Percentiles rank a stretch among this genome's conserved stretches.
Conservation (phyloP, 2,113 vertebrate genomes). For the Tetrao urogallus region DNA sequence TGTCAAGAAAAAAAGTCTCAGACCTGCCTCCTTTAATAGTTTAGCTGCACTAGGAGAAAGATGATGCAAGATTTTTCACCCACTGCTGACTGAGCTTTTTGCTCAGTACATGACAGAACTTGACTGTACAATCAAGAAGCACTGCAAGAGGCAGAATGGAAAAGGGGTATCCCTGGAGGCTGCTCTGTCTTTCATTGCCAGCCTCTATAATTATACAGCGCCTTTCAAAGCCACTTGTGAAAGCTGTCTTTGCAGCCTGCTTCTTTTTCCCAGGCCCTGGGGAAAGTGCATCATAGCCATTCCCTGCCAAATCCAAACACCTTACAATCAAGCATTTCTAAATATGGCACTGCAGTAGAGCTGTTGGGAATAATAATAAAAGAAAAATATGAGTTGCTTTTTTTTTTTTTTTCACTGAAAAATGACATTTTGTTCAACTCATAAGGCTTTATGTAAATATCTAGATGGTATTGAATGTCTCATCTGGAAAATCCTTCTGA, state of each 20-base stretch:
- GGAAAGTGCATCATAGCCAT: conserved; percentile 42
- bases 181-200: conserved; percentile 47
- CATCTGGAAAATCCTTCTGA: not conserved
- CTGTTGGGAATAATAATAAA: not conserved
- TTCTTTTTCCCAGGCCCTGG: conserved; percentile 60
- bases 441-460: not conserved
- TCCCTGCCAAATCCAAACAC: conserved; percentile 69
- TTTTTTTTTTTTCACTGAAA: not conserved
- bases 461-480: not conserved
- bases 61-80: conserved; percentile 49
- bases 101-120: not conserved
- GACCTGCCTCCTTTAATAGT: not conserved
- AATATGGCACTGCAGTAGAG: conserved; percentile 52
- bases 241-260: conserved; percentile 52
- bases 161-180: conserved; percentile 58
- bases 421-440: not conserved
- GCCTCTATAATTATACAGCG: conserved; percentile 43
- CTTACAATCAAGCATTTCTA: conserved; percentile 42
- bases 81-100: conserved; percentile 46
- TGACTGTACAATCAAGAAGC: conserved; percentile 43
- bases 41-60: not conserved
- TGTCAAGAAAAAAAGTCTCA: not conserved
- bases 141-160: conserved; percentile 18
- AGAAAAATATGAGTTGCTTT: not conserved
- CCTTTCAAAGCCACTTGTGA: conserved; percentile 54